Base-by-base conservation (phyloP, 2,888 invertebrate species). In the Selenia dentaria region DNA sequence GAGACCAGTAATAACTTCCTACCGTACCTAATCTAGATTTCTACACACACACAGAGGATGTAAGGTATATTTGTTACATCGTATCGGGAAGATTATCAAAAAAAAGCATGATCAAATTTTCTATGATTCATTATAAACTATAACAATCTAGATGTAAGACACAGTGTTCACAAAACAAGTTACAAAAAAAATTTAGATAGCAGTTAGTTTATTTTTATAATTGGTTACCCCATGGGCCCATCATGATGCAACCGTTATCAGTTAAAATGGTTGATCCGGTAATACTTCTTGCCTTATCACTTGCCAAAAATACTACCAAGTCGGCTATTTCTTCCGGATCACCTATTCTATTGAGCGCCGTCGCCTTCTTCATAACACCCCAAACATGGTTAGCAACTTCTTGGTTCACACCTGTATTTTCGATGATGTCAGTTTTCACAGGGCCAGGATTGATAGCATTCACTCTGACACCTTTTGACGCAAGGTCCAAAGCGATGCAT, bases 391-490 rank as follows among this genome's bases (percentile, higher is more conserved):
- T 20, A 11, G 35, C 13, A 8, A 22, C 9, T n/a, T 12, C 42
- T 32, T 20, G 5, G 18, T 27, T 31, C 0, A 14, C 24, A 12
- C 54, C 59, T 25, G 32, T 18, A 76, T 57, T 57, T 25, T 34
- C 44, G 6, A 57, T 6, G 8, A 62, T 44, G 14, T 59, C 45
- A 22, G 97, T 97, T 1, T 94, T 70, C 1, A 94, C 93, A 0
- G 97, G 96, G 9, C 97, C 97, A 6, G 97, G 97, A 79, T 96
- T 96, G 0, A 97, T 95, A 35, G 94, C 91, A 76, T 97, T 97
- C 0, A 95, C 96, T 31, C 97, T 87, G 0, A 97, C 94, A 51
- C 93, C 92, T 67, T 94, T 93, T 0, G 90, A 54, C 16, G 94
- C 95, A 40, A 95, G 79, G 60, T 95, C 97, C 26, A 97, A 79